Evolutionary conservation across 2,888 invertebrate genomes (phyloP), one percentile per base, ranked within the genome.

Genomic region (Drosophila monieri): DNA sequence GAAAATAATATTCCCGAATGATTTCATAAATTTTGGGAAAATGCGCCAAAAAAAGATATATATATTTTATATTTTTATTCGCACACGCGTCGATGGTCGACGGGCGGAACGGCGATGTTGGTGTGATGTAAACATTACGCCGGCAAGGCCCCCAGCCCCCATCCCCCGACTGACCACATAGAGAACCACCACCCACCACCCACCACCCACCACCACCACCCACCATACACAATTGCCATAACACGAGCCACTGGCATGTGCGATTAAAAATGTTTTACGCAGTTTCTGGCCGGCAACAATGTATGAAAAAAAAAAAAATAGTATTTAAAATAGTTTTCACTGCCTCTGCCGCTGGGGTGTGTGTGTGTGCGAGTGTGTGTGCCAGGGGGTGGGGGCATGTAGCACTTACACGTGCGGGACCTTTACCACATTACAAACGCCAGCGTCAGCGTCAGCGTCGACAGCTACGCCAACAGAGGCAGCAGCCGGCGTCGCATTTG

Each of bases 321-420:
- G 47, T 55, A 54, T 65, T 73, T 72, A 35, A 69, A 70, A 70
- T 68, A 61, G 70, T 60, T 65, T 79, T 74, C 73, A 52, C 57
- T 51, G 60, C 61, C 61, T 14, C 47, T 14, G 9, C 47, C 5
- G 2, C 8, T 1, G 30, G 41, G 25, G 21, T 37, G 12, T 30
- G 18, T 18, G 12, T 60, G 15, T 57, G 32, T 58, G 12, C 58
- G 15, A 55, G 32, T 58, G 48, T 48, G 35, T 56, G 21, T 27
- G 25, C 46, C 43, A 32, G 39, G 54, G 27, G 47, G 54, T 54
- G 52, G 25, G 57, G 57, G 53, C 52, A 48, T 77, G 76, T 65
- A 76, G 70, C 72, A 73, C 66, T 75, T 77, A 81, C 84, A 81
- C 84, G 80, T 84, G 81, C 77, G 78, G 80, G 78, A 84, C 84